Percentiles rank a stretch among this genome's conserved stretches.
Evolutionary conservation across 1,140 invertebrate species (phyloP).

Genomic region (Bursaphelenchus mucronatus): DNA sequence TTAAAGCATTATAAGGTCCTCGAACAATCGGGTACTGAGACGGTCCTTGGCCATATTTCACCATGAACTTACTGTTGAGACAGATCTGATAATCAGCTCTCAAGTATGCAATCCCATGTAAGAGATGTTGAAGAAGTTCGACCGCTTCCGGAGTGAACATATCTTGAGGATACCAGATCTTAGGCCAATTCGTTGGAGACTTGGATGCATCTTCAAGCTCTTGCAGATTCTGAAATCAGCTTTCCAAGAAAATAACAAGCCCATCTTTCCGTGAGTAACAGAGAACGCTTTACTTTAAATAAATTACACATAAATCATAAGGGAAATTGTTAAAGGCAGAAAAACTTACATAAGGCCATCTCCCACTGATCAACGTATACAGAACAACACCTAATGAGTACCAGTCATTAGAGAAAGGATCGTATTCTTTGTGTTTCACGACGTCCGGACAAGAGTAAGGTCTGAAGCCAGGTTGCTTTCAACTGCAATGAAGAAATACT

Average conservation of each 20-base stretch:
- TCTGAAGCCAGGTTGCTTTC: neutral
- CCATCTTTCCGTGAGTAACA: too few species aligned
- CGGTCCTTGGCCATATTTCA: neutral
- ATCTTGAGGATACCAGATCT: neutral
- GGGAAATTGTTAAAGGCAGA: neutral
- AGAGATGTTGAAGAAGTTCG: slow-evolving; percentile 6
- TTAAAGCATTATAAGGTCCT: slow-evolving; percentile 1
- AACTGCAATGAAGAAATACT: neutral
- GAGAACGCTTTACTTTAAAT: neutral
- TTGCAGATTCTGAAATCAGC: too few species aligned
- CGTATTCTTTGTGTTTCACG: slow-evolving; percentile 1
- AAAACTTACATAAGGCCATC: slow-evolving; percentile 12
- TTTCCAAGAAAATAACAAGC: too few species aligned
- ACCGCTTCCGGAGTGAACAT: neutral
- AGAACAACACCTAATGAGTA: slow-evolving; percentile 13
- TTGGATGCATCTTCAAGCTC: too few species aligned
- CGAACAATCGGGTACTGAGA: neutral
- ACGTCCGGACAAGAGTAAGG: slow-evolving; percentile 16
- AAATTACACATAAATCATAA: neutral
- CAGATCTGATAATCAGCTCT: slow-evolving; percentile 3
- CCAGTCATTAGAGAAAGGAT: slow-evolving; percentile 13
- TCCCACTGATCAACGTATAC: slow-evolving; percentile 16
- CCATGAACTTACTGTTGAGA: neutral
- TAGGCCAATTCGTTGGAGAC: neutral
- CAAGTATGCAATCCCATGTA: neutral